Conservation (phyloP, 2,888 invertebrate genomes). For the Crocallis elinguaria region DNA sequence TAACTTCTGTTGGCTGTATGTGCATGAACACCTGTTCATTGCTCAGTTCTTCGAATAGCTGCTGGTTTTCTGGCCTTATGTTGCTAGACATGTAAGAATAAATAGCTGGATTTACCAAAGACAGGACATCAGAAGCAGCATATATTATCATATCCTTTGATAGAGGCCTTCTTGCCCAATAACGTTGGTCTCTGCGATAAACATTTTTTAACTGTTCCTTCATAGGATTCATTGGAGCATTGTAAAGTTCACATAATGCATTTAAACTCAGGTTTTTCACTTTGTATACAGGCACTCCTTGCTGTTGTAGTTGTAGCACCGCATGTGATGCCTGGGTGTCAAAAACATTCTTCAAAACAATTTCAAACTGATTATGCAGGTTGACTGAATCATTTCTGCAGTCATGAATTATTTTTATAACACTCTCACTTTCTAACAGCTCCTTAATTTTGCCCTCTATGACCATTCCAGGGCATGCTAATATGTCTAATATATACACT, state of each 20-base stretch:
- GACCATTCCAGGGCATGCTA: conserved; percentile 92
- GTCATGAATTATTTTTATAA: conserved; percentile 96
- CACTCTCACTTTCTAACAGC: conserved; percentile 91
- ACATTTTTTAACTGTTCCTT: conserved; percentile 95
- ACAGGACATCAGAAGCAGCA: conserved; percentile 94
- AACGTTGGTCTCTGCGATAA: conserved; percentile 92
- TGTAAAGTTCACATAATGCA: conserved; percentile 95
- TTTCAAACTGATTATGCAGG: conserved; percentile 93
- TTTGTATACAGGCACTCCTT: conserved; percentile 96
- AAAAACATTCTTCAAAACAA: conserved; percentile 93
- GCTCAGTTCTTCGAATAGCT: conserved; percentile 92
- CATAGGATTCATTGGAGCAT: conserved; percentile 94
- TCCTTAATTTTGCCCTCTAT: conserved; percentile 91
- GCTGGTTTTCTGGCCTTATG: conserved; percentile 89
- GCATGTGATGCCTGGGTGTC: conserved; percentile 98
- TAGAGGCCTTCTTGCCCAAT: conserved; percentile 95
- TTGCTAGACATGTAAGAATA: conserved; percentile 88
- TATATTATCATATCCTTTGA: conserved; percentile 96
- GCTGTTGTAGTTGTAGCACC: conserved; percentile 95
- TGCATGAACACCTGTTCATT: conserved; percentile 95
- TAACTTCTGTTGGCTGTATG: conserved; percentile 93
- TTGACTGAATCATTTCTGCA: conserved; percentile 96
- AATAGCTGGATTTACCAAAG: conserved; percentile 93
- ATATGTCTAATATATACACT: conserved; percentile 94
- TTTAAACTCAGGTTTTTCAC: conserved; percentile 96